A percentile compares a stretch with the other conserved stretches of the same genome.
Evolutionary conservation across 2,888 invertebrate species (phyloP).

Genomic region (Apodemia hepburni): DNA sequence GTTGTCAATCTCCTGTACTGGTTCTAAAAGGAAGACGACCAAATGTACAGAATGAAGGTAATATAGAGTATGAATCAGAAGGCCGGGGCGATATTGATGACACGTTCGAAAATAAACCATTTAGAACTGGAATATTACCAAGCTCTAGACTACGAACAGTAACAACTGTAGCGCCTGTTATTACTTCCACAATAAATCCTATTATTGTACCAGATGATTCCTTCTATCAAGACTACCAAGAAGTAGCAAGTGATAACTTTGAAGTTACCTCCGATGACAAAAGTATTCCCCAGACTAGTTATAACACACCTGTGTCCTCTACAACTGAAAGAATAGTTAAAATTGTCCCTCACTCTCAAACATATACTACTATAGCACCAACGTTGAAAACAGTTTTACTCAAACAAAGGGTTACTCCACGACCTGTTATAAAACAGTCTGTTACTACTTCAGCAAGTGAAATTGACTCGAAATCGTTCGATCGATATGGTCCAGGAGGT

Average conservation of each 20-base stretch:
- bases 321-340: conserved; percentile 52
- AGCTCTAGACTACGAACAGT: conserved; percentile 34
- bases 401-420: conserved; percentile 54
- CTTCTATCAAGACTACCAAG: conserved; percentile 66
- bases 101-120: conserved; percentile 49
- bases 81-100: conserved; percentile 51
- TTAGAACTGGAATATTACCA: conserved; percentile 30
- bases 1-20: conserved; percentile 82
- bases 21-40: conserved; percentile 71
- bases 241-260: conserved; percentile 47
- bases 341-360: conserved; percentile 56
- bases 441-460: conserved; percentile 40
- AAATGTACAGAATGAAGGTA: conserved; percentile 41
- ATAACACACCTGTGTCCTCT: conserved; percentile 51
- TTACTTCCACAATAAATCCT: conserved; percentile 65
- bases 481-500: conserved; percentile 83
- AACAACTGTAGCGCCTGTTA: conserved; percentile 47
- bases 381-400: conserved; percentile 63
- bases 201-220: conserved; percentile 75
- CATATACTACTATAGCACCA: conserved; percentile 59
- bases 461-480: conserved; percentile 70
- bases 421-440: conserved; percentile 38
- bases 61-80: conserved; percentile 37
- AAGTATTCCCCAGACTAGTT: conserved; percentile 45
- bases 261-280: conserved; percentile 43